Evolutionary conservation across 1,140 invertebrate species (phyloP), one percentile per base, ranked within the genome.

Genomic region (Macrocentrus cingulum): DNA sequence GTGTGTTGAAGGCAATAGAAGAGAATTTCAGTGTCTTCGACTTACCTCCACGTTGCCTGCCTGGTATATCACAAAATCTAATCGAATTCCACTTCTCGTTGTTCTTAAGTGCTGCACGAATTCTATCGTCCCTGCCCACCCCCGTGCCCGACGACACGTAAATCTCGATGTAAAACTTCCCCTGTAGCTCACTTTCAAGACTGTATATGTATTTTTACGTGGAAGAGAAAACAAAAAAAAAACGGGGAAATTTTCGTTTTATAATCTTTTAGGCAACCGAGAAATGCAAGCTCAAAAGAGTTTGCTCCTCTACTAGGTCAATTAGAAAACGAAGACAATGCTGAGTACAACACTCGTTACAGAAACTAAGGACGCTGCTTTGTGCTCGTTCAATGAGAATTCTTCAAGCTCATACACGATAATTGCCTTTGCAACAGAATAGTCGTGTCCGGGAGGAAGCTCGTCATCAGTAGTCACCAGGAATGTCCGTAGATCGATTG

Each of bases 21-120:
- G 36, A n/a, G 36, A 13, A 39, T 39, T 20, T 53, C 29, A 32
- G 4, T 42, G 3, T 20, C 37, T 44, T 25, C 34, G 37, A 48
- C 56, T 58, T 51, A 58, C 52, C 52, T 55, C 52, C 52, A 55
- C 56, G 56, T 51, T 58, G 56, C 44, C 37, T n/a, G n/a, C 23
- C 16, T 49, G 29, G 25, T 49, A 18, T 34, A 16, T 34, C 45
- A 39, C 15, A 22, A 25, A 56, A 36, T 49, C 19, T 29, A 22
- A 56, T 39, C 39, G 34, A 52, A 52, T 56, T 46, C 25, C 20
- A 36, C 34, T 56, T 39, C 20, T 49, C 36, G 23, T 11, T 54
- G 13, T 49, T 29, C n/a, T 34, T 20, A 34, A n/a, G 9, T n/a
- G n/a, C n/a, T n/a, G n/a, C n/a, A n/a, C n/a, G n/a, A n/a, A n/a